phyloP scores from a whole-genome alignment of 2,888 invertebrate species.

The Rotaria sp. region DNA sequence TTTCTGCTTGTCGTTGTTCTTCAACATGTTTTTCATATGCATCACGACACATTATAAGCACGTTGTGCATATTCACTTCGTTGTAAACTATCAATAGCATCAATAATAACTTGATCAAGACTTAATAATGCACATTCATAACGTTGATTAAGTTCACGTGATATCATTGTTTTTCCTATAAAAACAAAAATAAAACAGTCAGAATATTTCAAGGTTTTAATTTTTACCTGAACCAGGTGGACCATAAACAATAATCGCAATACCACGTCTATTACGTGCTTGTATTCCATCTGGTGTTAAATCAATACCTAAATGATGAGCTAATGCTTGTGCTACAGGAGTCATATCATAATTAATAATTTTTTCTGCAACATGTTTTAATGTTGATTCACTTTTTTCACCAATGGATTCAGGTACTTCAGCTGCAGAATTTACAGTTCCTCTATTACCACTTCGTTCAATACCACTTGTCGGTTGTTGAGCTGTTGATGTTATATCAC shows the following conservation, averaged over 20 bases:
- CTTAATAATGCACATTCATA: conserved; percentile 53
- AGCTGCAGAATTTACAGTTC: background rate
- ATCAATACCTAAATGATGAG: conserved; percentile 54
- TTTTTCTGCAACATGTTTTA: conserved; percentile 45
- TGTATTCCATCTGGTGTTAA: conserved; percentile 54
- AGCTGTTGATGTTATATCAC: background rate
- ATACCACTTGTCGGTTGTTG: background rate
- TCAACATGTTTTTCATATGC: conserved; percentile 47
- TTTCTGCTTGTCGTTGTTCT: background rate
- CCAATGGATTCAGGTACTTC: background rate
- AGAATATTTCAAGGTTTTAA: background rate
- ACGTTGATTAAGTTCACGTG: conserved; percentile 48
- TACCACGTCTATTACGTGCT: conserved; percentile 53
- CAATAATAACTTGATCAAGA: conserved; percentile 52
- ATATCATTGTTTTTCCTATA: background rate
- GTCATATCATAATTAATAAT: conserved; percentile 55
- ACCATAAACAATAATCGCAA: conserved; percentile 55
- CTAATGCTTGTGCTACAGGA: conserved; percentile 55
- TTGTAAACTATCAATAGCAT: conserved; percentile 50
- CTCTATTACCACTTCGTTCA: background rate
- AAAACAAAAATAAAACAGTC: background rate
- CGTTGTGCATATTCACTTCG: conserved; percentile 45
- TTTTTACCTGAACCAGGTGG: conserved; percentile 52
- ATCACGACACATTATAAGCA: conserved; percentile 51
- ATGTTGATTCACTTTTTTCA: conserved; percentile 28